Evolutionary conservation across 2,888 invertebrate genomes (phyloP).

Genomic region (Celastrina argiolus): DNA sequence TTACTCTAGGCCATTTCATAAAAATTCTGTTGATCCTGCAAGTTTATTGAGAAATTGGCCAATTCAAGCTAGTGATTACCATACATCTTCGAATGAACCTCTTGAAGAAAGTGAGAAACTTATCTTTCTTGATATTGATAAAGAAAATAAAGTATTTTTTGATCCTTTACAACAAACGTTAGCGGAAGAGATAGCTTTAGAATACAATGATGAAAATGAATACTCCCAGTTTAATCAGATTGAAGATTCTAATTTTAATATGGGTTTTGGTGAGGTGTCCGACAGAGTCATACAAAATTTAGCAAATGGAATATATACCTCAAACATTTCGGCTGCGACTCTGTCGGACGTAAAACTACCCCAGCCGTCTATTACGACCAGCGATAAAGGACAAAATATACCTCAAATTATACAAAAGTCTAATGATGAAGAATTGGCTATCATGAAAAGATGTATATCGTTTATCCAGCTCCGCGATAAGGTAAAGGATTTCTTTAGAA

Average conservation of each 20-base stretch:
- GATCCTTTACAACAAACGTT: slow-evolving; percentile 52
- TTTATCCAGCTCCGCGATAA: slow-evolving; percentile 54
- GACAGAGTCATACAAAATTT: slow-evolving; percentile 75
- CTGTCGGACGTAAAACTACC: slow-evolving; percentile 78
- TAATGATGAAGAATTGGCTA: slow-evolving; percentile 42
- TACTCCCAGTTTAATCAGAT: slow-evolving; percentile 42
- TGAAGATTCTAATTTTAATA: slow-evolving; percentile 64
- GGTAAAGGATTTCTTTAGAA: slow-evolving; percentile 58
- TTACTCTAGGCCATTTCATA: slow-evolving; percentile 57
- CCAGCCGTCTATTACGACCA: slow-evolving; percentile 70
- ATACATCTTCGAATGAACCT: slow-evolving; percentile 16
- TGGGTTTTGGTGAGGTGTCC: slow-evolving; percentile 79
- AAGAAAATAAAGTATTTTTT: slow-evolving; percentile 31
- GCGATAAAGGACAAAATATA: slow-evolving; percentile 40
- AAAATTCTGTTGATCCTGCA: slow-evolving; percentile 53
- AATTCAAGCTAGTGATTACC: slow-evolving; percentile 36
- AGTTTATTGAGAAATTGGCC: slow-evolving; percentile 54
- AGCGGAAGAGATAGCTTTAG: slow-evolving; percentile 53
- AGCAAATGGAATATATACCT: slow-evolving; percentile 53
- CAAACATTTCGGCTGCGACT: slow-evolving; percentile 76
- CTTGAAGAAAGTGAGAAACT: slow-evolving; percentile 34
- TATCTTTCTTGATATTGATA: slow-evolving; percentile 44
- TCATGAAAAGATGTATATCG: slow-evolving; percentile 43
- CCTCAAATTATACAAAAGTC: slow-evolving; percentile 32
- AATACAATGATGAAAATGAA: slow-evolving; percentile 44